phyloP scores from a whole-genome alignment of 2,888 invertebrate genomes.

The Drosophila anomalipes region DNA sequence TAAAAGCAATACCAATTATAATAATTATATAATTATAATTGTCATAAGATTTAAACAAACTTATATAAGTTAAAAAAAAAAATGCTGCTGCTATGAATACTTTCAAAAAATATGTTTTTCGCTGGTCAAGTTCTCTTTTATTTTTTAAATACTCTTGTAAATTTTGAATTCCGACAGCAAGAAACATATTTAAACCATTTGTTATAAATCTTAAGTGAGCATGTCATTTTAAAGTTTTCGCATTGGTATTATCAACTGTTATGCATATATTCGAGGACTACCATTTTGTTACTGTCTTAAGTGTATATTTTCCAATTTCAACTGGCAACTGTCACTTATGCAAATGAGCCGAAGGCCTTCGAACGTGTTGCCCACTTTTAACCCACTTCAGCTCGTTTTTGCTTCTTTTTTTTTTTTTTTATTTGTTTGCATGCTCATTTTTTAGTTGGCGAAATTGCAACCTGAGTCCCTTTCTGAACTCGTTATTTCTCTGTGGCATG shows the following conservation, averaged over 20 bases:
- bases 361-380: constrained; percentile 20
- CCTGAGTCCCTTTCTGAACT: constrained; percentile 6
- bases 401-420: neutral
- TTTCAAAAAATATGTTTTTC: neutral
- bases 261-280: neutral
- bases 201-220: no score
- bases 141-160: neutral
- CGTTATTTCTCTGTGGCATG: constrained; percentile 43
- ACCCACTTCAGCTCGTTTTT: constrained; percentile 13
- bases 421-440: constrained; percentile 12
- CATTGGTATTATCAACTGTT: neutral
- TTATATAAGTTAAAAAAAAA: neutral
- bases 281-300: constrained; percentile 17
- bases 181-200: neutral
- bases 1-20: neutral
- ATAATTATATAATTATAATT: no score
- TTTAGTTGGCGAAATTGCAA: constrained; percentile 29
- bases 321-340: constrained; percentile 56
- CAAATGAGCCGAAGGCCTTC: constrained; percentile 54
- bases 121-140: neutral
- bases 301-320: constrained; percentile 15
- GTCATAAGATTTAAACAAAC: neutral
- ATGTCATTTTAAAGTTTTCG: neutral
- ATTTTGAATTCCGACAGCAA: neutral
- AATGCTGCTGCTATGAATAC: neutral